Conservation (phyloP, 2,113 vertebrate species). For the Melanerpes formicivorus region DNA sequence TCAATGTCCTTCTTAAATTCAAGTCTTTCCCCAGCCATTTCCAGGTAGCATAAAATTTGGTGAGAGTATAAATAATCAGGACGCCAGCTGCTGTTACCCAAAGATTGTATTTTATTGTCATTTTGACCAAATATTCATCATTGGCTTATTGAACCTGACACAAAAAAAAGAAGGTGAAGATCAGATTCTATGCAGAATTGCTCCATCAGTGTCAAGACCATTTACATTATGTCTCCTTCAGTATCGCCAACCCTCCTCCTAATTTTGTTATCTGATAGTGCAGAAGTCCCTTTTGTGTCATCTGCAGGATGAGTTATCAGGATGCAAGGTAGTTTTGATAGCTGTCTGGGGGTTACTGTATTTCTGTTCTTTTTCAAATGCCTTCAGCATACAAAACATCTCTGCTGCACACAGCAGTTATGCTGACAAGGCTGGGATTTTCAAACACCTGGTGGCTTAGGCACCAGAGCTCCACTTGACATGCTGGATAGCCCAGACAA, state of each 20-base stretch:
- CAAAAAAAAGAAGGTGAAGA: not conserved
- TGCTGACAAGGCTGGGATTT: not conserved
- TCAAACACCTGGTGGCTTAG: not conserved
- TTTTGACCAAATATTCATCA: not conserved
- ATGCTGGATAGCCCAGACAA: not conserved
- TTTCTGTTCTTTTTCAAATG: not conserved
- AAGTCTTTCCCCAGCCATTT: not conserved
- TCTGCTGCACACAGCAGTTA: not conserved
- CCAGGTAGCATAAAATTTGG: not conserved
- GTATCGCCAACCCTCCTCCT: not conserved
- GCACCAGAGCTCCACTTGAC: not conserved
- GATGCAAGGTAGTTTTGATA: not conserved
- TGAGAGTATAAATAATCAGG: not conserved
- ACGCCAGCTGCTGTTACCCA: not conserved
- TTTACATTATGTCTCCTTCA: not conserved
- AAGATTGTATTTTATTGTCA: not conserved
- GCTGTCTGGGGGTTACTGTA: not conserved
- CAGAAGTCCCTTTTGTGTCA: not conserved
- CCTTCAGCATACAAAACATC: not conserved
- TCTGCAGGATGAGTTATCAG: not conserved
- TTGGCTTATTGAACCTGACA: not conserved
- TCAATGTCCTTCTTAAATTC: no score
- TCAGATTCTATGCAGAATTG: not conserved
- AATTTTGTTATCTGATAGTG: not conserved
- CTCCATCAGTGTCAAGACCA: constrained; percentile 22